Evolutionary conservation across 2,888 invertebrate genomes (phyloP), one percentile per base, ranked within the genome.

Genomic region (Phasia obesa): DNA sequence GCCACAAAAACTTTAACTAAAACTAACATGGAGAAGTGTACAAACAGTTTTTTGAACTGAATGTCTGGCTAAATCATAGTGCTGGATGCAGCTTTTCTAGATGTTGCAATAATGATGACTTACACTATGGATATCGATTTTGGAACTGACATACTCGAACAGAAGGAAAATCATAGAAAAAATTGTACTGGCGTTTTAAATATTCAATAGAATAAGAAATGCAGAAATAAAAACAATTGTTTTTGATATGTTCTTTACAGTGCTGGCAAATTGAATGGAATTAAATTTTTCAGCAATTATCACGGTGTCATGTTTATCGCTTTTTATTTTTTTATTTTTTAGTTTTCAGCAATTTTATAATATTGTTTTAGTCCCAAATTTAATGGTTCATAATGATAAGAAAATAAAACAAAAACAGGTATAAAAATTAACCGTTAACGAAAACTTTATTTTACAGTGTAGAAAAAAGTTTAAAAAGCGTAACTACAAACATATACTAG

Each of bases 21-120:
- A 65, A 49, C 38, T 35, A 42, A 49, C 38, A 62, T 70, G 55
- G n/a, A 64, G 64, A 49, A 71, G 51, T 62, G 35, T 71, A 27
- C n/a, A 55, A 62, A 70, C 15, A 21, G 2, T 35, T 38, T 57
- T 55, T 55, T 11, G 5, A 60, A 17, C 25, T 25, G n/a, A 71
- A 35, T 25, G 19, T 17, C 19, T 38, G 47, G 19, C 44, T 53
- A 65, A 57, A 19, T 53, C 21, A 19, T 19, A 31, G 19, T 49
- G 57, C 38, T 25, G 31, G 44, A 64, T 64, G 59, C 9, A 64
- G 47, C 11, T 25, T 21, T 47, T 25, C 25, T 42, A 23, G 17
- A 2, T 27, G 17, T 25, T 47, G 44, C 44, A 57, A 49, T 11
- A 25, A 42, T 49, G 19, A 47, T 27, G 15, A 69, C 13, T 44